A percentile compares a stretch with the other conserved stretches of the same genome.
These are phyloP conservation scores for Hirtodrosophila histrioides DNA, from an alignment of 2,888 invertebrate species.

Conservation along the genomic window DNA sequence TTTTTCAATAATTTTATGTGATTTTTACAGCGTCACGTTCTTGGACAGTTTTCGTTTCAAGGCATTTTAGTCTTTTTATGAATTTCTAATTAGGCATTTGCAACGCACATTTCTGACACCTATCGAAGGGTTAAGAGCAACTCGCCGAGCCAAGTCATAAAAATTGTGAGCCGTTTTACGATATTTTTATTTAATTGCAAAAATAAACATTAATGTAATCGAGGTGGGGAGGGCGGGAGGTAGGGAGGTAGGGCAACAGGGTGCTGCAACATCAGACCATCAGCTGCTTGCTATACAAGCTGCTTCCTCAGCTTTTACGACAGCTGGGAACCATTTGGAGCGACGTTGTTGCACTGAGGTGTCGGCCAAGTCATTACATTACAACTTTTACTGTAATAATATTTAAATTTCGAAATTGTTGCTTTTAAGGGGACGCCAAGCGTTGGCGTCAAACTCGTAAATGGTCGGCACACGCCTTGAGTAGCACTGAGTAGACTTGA, in stretches of 20 bases:
- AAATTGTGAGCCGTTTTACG: conserved; percentile 61
- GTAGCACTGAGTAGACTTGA: conserved; percentile 1
- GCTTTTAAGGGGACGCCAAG: conserved; percentile 13
- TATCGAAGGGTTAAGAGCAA: conserved; percentile 50
- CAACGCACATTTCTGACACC: conserved; percentile 71
- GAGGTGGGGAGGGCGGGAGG: conserved; percentile 11
- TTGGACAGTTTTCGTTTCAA: conserved; percentile 18
- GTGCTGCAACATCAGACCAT: neutral
- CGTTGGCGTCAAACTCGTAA: conserved; percentile 14
- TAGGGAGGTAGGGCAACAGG: neutral
- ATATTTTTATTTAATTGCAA: conserved; percentile 75
- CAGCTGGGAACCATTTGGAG: conserved; percentile 49
- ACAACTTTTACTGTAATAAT: conserved; percentile 55
- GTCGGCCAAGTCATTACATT: conserved; percentile 57
- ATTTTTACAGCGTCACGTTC: conserved; percentile 64
- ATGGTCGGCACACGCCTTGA: conserved; percentile 25
- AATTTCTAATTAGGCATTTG: conserved; percentile 71
- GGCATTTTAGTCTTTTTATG: conserved; percentile 50
- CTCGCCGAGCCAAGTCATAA: conserved; percentile 43
- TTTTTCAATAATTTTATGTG: conserved; percentile 48
- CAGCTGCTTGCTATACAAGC: conserved; percentile 2
- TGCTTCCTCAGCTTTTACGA: conserved; percentile 52
- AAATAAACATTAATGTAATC: conserved; percentile 52
- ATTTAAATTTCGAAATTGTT: conserved; percentile 51
- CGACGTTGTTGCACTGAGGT: conserved; percentile 50